A percentile compares a stretch with the other conserved stretches of the same genome.
Evolutionary conservation across 2,888 invertebrate species (phyloP).

Genomic region (Autographa gamma): DNA sequence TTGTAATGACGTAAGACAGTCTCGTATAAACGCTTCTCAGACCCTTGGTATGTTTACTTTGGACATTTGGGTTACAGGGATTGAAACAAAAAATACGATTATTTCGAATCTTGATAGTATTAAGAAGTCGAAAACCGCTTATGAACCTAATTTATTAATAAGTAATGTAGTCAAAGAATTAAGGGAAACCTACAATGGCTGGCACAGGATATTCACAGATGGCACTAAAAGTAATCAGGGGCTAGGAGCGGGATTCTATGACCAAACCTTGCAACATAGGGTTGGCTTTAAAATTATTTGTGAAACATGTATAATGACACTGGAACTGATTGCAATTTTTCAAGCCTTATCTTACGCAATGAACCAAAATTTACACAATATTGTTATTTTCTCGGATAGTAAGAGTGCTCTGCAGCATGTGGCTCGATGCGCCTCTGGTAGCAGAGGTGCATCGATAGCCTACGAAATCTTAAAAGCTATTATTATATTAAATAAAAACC

Average conservation of each 20-base stretch:
- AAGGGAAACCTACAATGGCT: no score
- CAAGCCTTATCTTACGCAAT: conserved; percentile 3
- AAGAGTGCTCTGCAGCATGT: no score
- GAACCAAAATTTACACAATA: not conserved
- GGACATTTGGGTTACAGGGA: not conserved
- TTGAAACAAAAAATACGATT: not conserved
- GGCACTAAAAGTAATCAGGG: not conserved
- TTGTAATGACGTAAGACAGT: not conserved
- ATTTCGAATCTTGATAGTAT: no score
- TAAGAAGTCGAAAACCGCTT: no score
- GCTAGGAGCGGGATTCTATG: conserved; percentile 6
- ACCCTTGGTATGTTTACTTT: not conserved
- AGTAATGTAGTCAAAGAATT: no score
- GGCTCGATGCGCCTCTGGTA: no score
- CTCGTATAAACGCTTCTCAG: not conserved
- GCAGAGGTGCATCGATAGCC: no score
- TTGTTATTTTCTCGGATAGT: not conserved
- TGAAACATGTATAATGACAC: conserved; percentile 14
- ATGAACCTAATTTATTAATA: no score
- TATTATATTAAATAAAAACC: no score
- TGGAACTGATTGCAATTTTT: conserved; percentile 20
- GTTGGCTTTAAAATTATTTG: not conserved
- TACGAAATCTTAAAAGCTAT: no score
- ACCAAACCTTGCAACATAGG: not conserved
- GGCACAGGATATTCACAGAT: no score